These are phyloP conservation scores for Pilophorus perplexus DNA, from an alignment of 2,888 invertebrate species.

Conservation along the genomic window DNA sequence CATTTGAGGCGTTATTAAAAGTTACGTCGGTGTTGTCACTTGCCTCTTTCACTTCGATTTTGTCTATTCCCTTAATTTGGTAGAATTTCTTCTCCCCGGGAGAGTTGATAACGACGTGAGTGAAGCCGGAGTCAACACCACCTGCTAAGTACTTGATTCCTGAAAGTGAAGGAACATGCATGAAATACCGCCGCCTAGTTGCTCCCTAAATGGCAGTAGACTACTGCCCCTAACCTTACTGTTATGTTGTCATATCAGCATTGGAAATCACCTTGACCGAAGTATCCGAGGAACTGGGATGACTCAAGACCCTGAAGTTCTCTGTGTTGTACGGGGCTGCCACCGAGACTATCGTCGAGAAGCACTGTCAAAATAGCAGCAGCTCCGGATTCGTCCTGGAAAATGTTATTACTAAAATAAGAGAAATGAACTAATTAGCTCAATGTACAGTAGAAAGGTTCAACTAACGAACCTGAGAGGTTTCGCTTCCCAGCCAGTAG, in stretches of 20 bases:
- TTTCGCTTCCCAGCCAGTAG: constrained; percentile 82
- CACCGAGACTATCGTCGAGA: constrained; percentile 77
- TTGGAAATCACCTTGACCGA: constrained; percentile 59
- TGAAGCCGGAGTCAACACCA: constrained; percentile 81
- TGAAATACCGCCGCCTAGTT: background rate
- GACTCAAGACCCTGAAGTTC: constrained; percentile 85
- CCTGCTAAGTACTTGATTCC: constrained; percentile 77
- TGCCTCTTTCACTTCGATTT: constrained; percentile 62
- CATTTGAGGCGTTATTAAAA: background rate
- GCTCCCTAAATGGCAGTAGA: no score
- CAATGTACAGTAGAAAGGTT: background rate
- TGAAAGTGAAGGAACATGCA: constrained; percentile 49
- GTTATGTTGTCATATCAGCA: background rate
- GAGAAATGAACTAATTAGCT: background rate
- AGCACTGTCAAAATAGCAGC: constrained; percentile 78
- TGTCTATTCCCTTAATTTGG: constrained; percentile 86
- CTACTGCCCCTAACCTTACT: no score
- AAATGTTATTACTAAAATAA: background rate
- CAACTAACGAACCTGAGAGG: constrained; percentile 61
- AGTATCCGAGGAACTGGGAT: constrained; percentile 72
- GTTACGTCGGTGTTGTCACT: background rate
- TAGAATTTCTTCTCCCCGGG: constrained; percentile 70
- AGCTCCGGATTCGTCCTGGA: constrained; percentile 68
- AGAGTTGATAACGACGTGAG: constrained; percentile 74
- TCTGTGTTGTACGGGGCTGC: constrained; percentile 79